Percentiles rank a stretch among this genome's conserved stretches.
phyloP scores from a whole-genome alignment of 2,888 invertebrate genomes.

The Gryllus longicercus region DNA sequence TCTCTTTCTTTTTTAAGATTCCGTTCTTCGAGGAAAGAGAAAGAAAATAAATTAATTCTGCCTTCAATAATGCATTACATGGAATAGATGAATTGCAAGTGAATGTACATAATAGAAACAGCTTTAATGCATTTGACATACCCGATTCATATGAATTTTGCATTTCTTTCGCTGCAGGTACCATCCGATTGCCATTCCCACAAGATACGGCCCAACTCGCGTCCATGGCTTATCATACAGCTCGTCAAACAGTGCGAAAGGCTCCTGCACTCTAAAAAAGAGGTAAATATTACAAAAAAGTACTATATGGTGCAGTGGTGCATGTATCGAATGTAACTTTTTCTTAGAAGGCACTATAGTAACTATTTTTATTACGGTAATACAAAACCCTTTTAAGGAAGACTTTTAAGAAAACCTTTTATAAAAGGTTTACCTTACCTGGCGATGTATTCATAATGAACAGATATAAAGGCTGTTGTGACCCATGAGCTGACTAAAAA shows the following conservation, averaged over 20 bases:
- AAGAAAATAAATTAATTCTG: too few relatives aligned
- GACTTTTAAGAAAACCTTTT: too few relatives aligned
- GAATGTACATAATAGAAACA: too few relatives aligned
- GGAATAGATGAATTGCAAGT: too few relatives aligned
- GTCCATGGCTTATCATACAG: constrained; percentile 83
- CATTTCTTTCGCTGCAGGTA: constrained; percentile 65
- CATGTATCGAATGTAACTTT: too few relatives aligned
- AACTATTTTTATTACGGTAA: background rate
- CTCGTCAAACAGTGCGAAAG: constrained; percentile 78
- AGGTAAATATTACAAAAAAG: background rate
- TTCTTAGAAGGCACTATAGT: background rate
- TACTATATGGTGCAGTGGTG: background rate
- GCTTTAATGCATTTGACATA: too few relatives aligned
- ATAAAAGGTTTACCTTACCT: constrained; percentile 37
- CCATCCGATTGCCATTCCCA: constrained; percentile 75
- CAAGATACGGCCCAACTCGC: constrained; percentile 73
- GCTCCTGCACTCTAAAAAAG: constrained; percentile 63
- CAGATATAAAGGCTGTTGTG: constrained; percentile 69
- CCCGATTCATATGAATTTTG: constrained; percentile 52
- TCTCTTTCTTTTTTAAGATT: too few relatives aligned
- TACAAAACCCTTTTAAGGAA: too few relatives aligned
- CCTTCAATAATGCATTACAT: too few relatives aligned
- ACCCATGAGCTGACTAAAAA: constrained; percentile 71
- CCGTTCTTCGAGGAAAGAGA: too few relatives aligned
- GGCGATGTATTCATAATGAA: constrained; percentile 69